Conservation (phyloP, 1,140 invertebrate genomes). For the Arctopsyche grandis region DNA sequence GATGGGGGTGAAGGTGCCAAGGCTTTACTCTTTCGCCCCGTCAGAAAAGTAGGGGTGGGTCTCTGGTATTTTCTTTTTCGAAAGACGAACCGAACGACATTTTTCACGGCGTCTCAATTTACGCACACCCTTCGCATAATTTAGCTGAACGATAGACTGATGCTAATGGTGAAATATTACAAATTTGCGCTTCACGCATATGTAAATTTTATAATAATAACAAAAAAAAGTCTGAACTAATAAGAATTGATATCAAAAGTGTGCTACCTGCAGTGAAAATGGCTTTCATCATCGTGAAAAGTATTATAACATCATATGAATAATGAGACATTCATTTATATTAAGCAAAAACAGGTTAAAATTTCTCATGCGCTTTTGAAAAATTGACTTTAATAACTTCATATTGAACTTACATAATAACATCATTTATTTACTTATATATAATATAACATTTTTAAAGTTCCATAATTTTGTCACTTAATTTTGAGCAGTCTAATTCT, state of each 20-base stretch:
- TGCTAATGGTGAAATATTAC: conserved; percentile 2
- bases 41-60: background rate
- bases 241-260: too few species aligned
- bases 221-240: too few species aligned
- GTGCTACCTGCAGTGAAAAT: too few species aligned
- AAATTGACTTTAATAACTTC: too few species aligned
- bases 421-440: too few species aligned
- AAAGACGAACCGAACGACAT: background rate
- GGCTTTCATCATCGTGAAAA: too few species aligned
- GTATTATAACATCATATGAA: too few species aligned
- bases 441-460: too few species aligned
- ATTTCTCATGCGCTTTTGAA: background rate
- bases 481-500: too few species aligned
- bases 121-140: conserved; percentile 16
- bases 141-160: background rate
- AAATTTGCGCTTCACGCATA: background rate
- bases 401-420: too few species aligned
- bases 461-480: too few species aligned
- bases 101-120: conserved; percentile 24
- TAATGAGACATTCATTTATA: too few species aligned
- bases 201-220: background rate
- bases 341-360: background rate
- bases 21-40: background rate
- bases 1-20: background rate
- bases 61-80: background rate